Evolutionary conservation across 2,113 vertebrate species (phyloP).

Genomic region (Arenaria interpres): DNA sequence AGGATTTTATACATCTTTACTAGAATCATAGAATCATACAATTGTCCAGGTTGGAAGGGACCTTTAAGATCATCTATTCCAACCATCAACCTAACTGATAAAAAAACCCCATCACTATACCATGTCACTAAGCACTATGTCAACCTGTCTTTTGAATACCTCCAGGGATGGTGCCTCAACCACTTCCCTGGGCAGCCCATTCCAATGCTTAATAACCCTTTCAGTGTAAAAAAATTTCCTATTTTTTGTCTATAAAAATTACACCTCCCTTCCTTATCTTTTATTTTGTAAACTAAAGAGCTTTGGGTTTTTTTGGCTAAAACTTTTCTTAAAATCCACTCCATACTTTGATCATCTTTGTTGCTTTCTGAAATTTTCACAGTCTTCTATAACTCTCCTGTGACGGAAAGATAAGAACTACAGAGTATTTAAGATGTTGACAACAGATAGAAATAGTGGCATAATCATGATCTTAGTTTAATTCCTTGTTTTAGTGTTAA

Average conservation of each 20-base stretch:
- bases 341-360: not conserved
- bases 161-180: too few relatives aligned
- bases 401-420: not conserved
- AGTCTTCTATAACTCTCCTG: not conserved
- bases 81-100: too few relatives aligned
- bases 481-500: not conserved
- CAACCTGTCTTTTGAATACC: too few relatives aligned
- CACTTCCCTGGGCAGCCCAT: too few relatives aligned
- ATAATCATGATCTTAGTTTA: not conserved
- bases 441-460: not conserved
- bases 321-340: not conserved
- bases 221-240: too few relatives aligned
- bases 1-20: not conserved
- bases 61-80: too few relatives aligned
- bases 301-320: not conserved
- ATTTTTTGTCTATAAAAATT: not conserved
- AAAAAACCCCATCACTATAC: too few relatives aligned
- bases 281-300: not conserved
- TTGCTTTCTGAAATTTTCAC: not conserved
- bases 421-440: not conserved
- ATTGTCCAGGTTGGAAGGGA: too few relatives aligned
- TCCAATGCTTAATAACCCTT: too few relatives aligned
- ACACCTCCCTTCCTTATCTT: accelerated
- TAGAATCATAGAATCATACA: too few relatives aligned
- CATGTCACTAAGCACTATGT: too few relatives aligned